These are phyloP conservation scores for Meiosimyza platycephala DNA, from an alignment of 2,888 invertebrate species.

Conservation along the genomic window DNA sequence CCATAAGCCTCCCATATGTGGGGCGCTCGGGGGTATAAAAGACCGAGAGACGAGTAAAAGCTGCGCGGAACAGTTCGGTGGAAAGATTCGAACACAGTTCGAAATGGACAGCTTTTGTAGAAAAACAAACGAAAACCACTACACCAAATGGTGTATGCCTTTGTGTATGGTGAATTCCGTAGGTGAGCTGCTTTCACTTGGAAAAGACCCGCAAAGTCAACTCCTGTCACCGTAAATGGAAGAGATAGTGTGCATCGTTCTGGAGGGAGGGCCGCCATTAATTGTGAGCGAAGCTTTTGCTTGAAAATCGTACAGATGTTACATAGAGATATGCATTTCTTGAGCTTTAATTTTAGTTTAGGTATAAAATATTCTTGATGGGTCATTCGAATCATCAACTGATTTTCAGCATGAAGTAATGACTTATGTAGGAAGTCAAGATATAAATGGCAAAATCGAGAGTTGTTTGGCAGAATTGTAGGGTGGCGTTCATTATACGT, in stretches of 20 bases:
- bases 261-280: constrained; percentile 38
- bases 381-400: neutral
- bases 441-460: neutral
- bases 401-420: neutral
- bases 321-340: constrained; percentile 29
- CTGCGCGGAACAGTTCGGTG: no score
- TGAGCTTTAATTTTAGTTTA: constrained; percentile 2
- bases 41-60: neutral
- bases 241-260: constrained; percentile 31
- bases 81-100: no score
- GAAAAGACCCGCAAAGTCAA: constrained; percentile 42
- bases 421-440: neutral
- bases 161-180: constrained; percentile 27
- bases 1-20: constrained; percentile 37
- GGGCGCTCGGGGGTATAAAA: constrained; percentile 34
- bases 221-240: constrained; percentile 34
- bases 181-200: constrained; percentile 27
- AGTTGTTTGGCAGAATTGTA: neutral
- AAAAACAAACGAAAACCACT: constrained; percentile 34
- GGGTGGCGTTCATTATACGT: neutral
- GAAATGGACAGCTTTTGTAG: neutral
- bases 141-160: constrained; percentile 37
- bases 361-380: neutral
- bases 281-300: constrained; percentile 24
- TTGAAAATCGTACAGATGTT: constrained; percentile 32